Evolutionary conservation across 2,113 vertebrate genomes (phyloP).

Genomic region (Elephas maximus): DNA sequence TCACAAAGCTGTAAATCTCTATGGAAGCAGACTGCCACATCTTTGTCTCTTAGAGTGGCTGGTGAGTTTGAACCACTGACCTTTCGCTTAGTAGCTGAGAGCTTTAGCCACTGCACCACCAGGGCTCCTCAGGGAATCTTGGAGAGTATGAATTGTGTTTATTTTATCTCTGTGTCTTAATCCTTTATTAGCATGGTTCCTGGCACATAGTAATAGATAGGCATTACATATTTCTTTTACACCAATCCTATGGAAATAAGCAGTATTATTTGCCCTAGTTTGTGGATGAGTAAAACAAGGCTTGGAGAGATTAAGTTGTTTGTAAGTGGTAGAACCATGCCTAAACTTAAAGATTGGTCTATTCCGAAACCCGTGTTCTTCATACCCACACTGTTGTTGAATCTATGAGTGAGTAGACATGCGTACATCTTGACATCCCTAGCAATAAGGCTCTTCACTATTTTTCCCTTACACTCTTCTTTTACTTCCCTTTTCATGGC

Average conservation of each 20-base stretch:
- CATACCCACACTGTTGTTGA: not conserved
- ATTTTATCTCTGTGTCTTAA: not conserved
- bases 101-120: too few species aligned
- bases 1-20: too few species aligned
- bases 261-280: conserved; percentile 1
- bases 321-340: not conserved
- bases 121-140: not conserved
- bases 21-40: too few species aligned
- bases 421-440: not conserved
- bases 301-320: not conserved
- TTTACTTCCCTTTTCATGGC: not conserved
- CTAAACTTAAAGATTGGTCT: not conserved
- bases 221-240: not conserved
- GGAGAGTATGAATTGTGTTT: conserved; percentile 8
- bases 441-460: not conserved
- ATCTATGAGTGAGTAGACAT: not conserved
- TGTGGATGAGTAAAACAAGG: not conserved
- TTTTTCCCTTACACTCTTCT: not conserved
- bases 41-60: too few species aligned
- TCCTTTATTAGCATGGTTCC: not conserved
- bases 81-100: too few species aligned
- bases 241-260: conserved; percentile 23
- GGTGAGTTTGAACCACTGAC: too few species aligned
- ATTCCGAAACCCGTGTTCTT: not conserved
- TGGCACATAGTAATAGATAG: not conserved